phyloP scores from a whole-genome alignment of 2,113 vertebrate species.

The Pelobates fuscus region DNA sequence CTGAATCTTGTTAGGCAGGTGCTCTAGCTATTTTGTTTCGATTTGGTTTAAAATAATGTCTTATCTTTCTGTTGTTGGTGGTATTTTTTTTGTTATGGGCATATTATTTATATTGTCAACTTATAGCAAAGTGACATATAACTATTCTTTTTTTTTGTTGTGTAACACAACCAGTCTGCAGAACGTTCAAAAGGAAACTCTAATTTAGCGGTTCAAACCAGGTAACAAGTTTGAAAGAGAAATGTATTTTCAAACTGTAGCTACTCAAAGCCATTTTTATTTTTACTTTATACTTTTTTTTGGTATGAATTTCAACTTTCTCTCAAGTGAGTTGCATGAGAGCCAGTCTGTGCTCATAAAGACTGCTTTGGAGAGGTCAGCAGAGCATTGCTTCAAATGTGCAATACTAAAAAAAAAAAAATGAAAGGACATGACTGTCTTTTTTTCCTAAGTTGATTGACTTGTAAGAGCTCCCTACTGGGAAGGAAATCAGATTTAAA shows the following conservation, averaged over 20 bases:
- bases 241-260: neutral
- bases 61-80: too few species aligned
- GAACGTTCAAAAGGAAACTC: too few species aligned
- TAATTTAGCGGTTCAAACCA: too few species aligned
- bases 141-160: neutral
- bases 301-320: slow-evolving; percentile 2
- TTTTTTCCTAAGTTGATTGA: slow-evolving; percentile 29
- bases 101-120: too few species aligned
- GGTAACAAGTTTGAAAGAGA: neutral
- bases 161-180: neutral
- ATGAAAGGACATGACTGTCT: slow-evolving; percentile 23
- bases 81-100: too few species aligned
- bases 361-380: slow-evolving; percentile 38
- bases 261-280: too few species aligned
- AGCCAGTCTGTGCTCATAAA: slow-evolving; percentile 33
- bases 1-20: neutral
- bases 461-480: slow-evolving; percentile 38
- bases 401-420: slow-evolving; percentile 10
- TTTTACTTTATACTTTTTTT: neutral
- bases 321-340: slow-evolving; percentile 15
- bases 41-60: too few species aligned
- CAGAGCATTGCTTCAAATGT: slow-evolving; percentile 28
- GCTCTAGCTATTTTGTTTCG: too few species aligned
- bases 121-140: too few species aligned
- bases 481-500: slow-evolving; percentile 43